Percentiles rank a stretch among this genome's conserved stretches.
Conservation (phyloP, 2,797 vertebrate species). For the Centroberyx gerrardi region DNA sequence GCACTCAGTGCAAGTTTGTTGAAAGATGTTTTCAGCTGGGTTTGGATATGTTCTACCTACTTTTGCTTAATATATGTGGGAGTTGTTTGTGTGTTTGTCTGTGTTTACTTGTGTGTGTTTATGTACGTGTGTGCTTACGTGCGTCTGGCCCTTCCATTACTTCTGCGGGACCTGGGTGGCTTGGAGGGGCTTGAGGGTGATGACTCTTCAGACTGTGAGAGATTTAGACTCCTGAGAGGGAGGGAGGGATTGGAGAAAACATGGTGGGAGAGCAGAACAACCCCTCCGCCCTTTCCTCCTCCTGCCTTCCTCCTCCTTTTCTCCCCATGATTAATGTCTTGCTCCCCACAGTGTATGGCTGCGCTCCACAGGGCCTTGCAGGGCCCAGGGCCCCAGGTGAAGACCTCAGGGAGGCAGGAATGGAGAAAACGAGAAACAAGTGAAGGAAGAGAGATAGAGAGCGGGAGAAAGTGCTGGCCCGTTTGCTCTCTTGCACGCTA, state of each 20-base stretch:
- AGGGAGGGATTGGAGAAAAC: slow-evolving; percentile 36
- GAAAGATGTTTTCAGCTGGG: slow-evolving; percentile 11
- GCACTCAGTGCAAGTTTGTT: neutral
- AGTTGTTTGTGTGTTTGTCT: neutral
- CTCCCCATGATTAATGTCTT: slow-evolving; percentile 67
- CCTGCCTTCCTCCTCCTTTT: slow-evolving; percentile 40
- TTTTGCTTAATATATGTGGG: neutral
- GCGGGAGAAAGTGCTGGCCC: neutral
- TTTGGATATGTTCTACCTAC: neutral
- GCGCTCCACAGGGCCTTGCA: slow-evolving; percentile 31
- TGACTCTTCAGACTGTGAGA: slow-evolving; percentile 49
- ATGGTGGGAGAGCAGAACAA: slow-evolving; percentile 51
- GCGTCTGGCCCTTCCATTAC: slow-evolving; percentile 38
- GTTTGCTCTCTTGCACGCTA: neutral
- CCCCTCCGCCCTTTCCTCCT: slow-evolving; percentile 37
- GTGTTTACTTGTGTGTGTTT: slow-evolving; percentile 1
- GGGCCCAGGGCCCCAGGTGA: slow-evolving; percentile 54
- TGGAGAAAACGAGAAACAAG: slow-evolving; percentile 13
- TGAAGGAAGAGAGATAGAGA: slow-evolving; percentile 14
- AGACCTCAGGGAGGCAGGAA: slow-evolving; percentile 38
- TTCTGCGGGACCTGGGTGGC: slow-evolving; percentile 16
- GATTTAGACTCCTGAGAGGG: slow-evolving; percentile 54
- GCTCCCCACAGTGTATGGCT: slow-evolving; percentile 42
- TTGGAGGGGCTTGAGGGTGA: slow-evolving; percentile 31
- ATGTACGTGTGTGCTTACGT: slow-evolving; percentile 14